Conservation (phyloP, 2,888 invertebrate genomes). For the Dryobotodes eremita region DNA sequence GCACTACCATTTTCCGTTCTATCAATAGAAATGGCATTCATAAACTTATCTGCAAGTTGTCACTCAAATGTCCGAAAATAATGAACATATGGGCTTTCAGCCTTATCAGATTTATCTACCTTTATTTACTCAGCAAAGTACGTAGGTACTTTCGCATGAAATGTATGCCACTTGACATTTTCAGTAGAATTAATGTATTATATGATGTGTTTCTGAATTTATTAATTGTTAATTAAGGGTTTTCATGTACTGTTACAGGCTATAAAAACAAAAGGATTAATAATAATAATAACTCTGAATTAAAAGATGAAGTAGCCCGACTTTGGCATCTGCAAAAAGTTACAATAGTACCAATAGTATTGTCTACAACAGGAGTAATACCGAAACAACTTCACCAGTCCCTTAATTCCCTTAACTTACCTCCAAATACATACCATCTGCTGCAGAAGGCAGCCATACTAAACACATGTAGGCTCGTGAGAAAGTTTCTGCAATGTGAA, state of each 20-base stretch:
- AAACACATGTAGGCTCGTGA: no score
- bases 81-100: slow-evolving; percentile 62
- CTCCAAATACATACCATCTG: no score
- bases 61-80: slow-evolving; percentile 67
- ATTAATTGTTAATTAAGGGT: slow-evolving; percentile 8
- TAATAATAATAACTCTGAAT: no score
- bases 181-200: slow-evolving; percentile 2
- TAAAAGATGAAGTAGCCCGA: no score
- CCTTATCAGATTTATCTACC: slow-evolving; percentile 68
- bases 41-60: slow-evolving; percentile 63
- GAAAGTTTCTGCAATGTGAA: no score
- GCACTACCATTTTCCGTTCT: slow-evolving; percentile 15
- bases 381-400: no score
- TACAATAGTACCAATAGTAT: no score
- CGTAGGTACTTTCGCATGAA: slow-evolving; percentile 24
- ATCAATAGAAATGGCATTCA: slow-evolving; percentile 53
- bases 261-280: no score
- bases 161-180: slow-evolving; percentile 46
- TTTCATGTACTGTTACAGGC: background rate
- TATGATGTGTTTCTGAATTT: background rate
- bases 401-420: no score
- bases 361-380: no score
- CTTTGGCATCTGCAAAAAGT: no score
- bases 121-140: slow-evolving; percentile 63
- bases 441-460: no score